These are phyloP conservation scores for Entomyzon cyanotis DNA, from an alignment of 2,113 vertebrate genomes.

Conservation along the genomic window DNA sequence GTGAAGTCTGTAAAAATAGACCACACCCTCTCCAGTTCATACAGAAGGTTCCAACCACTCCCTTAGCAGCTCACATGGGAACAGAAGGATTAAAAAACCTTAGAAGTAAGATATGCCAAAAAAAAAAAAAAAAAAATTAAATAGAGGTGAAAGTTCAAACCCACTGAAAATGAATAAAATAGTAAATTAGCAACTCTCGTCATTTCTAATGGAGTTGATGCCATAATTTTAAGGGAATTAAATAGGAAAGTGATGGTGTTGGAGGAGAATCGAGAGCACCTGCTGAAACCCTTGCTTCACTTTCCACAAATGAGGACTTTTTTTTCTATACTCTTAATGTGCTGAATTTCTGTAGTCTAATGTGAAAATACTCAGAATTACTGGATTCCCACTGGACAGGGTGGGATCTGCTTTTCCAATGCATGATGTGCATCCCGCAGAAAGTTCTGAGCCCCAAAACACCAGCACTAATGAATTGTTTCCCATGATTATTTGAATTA, in stretches of 20 bases:
- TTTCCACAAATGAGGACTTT: background rate
- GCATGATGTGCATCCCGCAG: accelerated
- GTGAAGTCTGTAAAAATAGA: background rate
- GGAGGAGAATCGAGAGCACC: background rate
- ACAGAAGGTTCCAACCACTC: background rate
- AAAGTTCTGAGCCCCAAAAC: background rate
- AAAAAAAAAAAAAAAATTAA: background rate
- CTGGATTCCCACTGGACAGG: background rate
- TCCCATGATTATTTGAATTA: background rate
- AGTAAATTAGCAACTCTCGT: background rate
- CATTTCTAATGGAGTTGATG: background rate
- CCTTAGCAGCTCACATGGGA: background rate
- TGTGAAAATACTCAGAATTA: background rate
- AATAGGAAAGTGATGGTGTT: background rate
- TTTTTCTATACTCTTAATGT: background rate
- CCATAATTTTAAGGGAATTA: background rate
- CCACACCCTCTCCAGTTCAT: background rate
- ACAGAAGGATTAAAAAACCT: background rate
- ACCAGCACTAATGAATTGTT: background rate
- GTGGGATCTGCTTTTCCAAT: background rate
- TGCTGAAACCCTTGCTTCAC: background rate
- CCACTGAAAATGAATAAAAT: background rate
- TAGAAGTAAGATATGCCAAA: background rate
- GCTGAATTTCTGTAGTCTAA: background rate
- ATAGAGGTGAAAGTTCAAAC: background rate